A percentile compares a stretch with the other conserved stretches of the same genome.
phyloP scores from a whole-genome alignment of 2,888 invertebrate species.

The Ophion slaviceki region DNA sequence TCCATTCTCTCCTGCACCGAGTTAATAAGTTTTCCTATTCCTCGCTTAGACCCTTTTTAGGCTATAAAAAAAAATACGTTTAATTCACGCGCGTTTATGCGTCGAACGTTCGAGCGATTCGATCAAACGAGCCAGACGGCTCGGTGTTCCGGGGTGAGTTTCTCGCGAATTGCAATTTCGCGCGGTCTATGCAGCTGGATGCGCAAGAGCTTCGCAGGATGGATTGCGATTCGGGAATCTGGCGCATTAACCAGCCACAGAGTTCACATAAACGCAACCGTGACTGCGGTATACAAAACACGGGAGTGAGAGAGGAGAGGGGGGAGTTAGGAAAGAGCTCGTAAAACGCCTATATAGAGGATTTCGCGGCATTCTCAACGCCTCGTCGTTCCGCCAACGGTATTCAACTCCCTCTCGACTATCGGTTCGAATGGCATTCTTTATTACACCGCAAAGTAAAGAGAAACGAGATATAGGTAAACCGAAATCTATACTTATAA shows the following conservation, averaged over 20 bases:
- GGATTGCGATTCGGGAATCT: conserved; percentile 71
- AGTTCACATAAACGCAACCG: conserved; percentile 66
- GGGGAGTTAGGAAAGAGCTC: conserved; percentile 67
- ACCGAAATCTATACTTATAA: neutral
- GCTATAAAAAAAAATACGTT: conserved; percentile 48
- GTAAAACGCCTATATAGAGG: conserved; percentile 70
- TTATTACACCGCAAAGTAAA: conserved; percentile 65
- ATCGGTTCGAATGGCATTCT: conserved; percentile 75
- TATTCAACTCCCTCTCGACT: conserved; percentile 75
- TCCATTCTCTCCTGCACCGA: too few species aligned
- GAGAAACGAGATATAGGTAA: conserved; percentile 28
- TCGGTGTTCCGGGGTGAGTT: conserved; percentile 13
- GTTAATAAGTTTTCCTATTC: too few species aligned
- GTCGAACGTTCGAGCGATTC: conserved; percentile 47
- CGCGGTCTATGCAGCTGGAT: conserved; percentile 26
- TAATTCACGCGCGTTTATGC: conserved; percentile 49
- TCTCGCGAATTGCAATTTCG: conserved; percentile 46
- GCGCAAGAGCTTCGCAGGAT: conserved; percentile 45
- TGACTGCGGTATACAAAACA: conserved; percentile 25
- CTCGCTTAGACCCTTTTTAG: neutral
- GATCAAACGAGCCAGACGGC: conserved; percentile 34
- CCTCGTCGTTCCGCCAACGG: conserved; percentile 72
- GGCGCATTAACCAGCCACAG: conserved; percentile 76
- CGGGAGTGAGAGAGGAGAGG: too few species aligned
- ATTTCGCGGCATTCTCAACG: conserved; percentile 70